Evolutionary conservation across 2,888 invertebrate species (phyloP).

Genomic region (Hydrotaea diabolus): DNA sequence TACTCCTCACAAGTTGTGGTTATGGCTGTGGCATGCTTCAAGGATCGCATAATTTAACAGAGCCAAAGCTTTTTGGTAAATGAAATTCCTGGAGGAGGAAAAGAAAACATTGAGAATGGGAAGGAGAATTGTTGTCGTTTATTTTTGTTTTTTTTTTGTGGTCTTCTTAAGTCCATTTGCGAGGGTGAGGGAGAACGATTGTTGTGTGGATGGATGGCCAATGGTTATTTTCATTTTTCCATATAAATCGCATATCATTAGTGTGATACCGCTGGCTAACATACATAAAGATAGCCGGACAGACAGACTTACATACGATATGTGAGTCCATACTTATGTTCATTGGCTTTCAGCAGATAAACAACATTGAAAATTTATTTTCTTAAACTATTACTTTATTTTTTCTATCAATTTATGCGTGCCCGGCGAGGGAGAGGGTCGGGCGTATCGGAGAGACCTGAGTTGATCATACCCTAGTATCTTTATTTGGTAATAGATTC

Average conservation of each 20-base stretch:
- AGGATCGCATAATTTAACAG: conserved; percentile 75
- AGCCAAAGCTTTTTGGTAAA: conserved; percentile 78
- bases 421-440: conserved; percentile 6
- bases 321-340: conserved; percentile 1
- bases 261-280: conserved; percentile 26
- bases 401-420: conserved; percentile 35
- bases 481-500: conserved; percentile 57
- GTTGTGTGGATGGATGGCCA: conserved; percentile 47
- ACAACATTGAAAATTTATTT: conserved; percentile 46
- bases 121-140: neutral
- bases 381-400: conserved; percentile 61
- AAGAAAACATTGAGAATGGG: neutral
- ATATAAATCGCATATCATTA: conserved; percentile 66
- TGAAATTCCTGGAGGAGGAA: conserved; percentile 74
- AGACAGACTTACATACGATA: neutral
- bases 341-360: conserved; percentile 44
- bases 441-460: too few relatives aligned
- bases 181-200: conserved; percentile 50
- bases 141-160: neutral
- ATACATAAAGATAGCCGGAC: neutral
- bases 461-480: conserved; percentile 28
- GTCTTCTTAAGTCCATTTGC: neutral
- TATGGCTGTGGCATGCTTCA: conserved; percentile 44
- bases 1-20: conserved; percentile 12
- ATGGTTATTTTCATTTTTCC: conserved; percentile 60